These are phyloP conservation scores for Laodelphax striatellus DNA, from an alignment of 1,140 invertebrate genomes.

Conservation along the genomic window DNA sequence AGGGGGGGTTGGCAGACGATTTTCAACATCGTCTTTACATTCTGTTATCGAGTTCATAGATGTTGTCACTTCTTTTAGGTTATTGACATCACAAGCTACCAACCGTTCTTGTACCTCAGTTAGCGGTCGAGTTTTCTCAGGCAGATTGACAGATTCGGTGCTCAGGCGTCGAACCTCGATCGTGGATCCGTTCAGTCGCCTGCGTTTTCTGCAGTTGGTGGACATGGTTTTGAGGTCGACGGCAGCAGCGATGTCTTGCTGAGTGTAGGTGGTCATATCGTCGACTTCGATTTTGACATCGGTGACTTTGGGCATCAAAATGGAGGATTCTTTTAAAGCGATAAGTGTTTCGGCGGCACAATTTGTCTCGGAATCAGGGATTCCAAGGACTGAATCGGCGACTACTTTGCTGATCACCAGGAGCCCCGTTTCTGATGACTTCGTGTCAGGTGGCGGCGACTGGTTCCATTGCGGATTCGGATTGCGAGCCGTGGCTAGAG, in stretches of 20 bases:
- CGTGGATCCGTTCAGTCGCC: slow-evolving; percentile 2
- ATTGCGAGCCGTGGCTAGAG: slow-evolving; percentile 23
- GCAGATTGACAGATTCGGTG: not conserved
- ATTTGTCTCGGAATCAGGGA: slow-evolving; percentile 23
- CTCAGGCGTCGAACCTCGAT: slow-evolving; percentile 18
- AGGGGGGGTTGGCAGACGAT: slow-evolving; percentile 17
- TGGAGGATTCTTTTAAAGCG: too few species aligned
- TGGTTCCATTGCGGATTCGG: slow-evolving; percentile 20
- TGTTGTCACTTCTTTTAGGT: too few species aligned
- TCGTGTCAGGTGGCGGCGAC: not conserved
- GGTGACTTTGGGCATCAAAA: too few species aligned
- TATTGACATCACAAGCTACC: too few species aligned
- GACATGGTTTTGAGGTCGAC: too few species aligned
- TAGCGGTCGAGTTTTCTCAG: slow-evolving; percentile 1
- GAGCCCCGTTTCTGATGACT: slow-evolving; percentile 15
- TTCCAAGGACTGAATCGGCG: slow-evolving; percentile 30
- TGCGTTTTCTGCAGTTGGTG: slow-evolving; percentile 29
- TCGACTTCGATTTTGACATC: slow-evolving; percentile 25
- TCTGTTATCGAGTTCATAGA: slow-evolving; percentile 10
- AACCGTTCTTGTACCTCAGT: slow-evolving; percentile 6
- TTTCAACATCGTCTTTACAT: slow-evolving; percentile 19
- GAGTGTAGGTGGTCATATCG: slow-evolving; percentile 21
- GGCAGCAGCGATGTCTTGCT: too few species aligned
- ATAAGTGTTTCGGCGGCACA: not conserved
- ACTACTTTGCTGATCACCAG: slow-evolving; percentile 24